Base-by-base conservation (phyloP, 2,888 invertebrate species). In the Lottia gigantea region DNA sequence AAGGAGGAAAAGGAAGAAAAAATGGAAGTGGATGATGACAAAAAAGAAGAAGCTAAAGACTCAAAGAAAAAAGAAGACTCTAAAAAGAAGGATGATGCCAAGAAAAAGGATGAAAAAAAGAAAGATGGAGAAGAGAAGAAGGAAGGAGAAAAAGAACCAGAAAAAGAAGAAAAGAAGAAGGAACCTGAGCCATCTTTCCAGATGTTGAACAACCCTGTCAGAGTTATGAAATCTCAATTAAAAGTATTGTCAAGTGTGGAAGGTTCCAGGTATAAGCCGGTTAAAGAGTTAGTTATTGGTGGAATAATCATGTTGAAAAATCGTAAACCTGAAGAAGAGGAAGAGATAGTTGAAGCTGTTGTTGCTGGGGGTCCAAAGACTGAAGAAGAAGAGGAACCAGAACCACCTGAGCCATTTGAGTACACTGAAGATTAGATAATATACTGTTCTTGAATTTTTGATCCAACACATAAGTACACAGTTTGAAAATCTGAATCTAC, bases 371-470 rank as follows among this genome's bases (percentile, higher is more conserved):
- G 90, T n/a, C 90, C 90, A 8, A 89, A 89, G 79, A 81, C 85
- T 40, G 89, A 89, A 23, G 97, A 97, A 78, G 98, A 98, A 84
- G 96, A 96, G 85, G 98, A 98, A 89, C 97, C 98, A 0, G 96
- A 96, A 84, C 96, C 97, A 62, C 98, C 98, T 85, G 97, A 97
- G 91, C 96, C 98, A 77, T 98, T 98, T 88, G 97, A 97, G 90
- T 98, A 95, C 90, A 92, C 92, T 82, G 97, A 98, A 89, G 88
- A 88, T 73, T 84, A 76, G 67, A 49, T n/a, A 19, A 12, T 6
- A 55, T 7, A 55, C 12, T 19, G 2, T 23, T 23, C 11, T 8
- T 40, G 6, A 40, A 55, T 8, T 55, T 55, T 55, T 23, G 12
- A 0, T 23, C 55, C 14, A 8, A 23, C 11, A 23, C 23, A 55